Conservation (phyloP, 2,888 invertebrate genomes). For the Cosmopolites sordidus region DNA sequence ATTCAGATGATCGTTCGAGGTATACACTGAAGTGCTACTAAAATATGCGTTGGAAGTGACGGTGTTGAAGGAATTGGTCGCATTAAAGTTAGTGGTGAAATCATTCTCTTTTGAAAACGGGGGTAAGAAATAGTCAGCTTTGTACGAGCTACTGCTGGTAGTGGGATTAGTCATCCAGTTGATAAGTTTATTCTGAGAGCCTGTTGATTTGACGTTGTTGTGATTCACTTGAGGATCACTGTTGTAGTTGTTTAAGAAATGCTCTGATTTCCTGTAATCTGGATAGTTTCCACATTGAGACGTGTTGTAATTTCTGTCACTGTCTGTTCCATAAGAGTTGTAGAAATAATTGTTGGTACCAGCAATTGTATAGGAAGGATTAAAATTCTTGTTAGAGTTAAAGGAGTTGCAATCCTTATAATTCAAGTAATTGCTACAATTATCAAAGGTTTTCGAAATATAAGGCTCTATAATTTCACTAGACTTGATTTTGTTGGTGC, state of each 20-base stretch:
- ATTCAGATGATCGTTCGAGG: conserved; percentile 13
- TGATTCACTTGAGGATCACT: conserved; percentile 19
- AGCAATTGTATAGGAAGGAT: conserved; percentile 42
- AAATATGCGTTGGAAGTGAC: conserved; percentile 39
- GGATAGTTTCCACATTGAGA: conserved; percentile 40
- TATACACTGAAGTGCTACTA: conserved; percentile 25
- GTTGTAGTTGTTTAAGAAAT: conserved; percentile 24
- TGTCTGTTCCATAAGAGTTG: conserved; percentile 31
- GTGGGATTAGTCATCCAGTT: conserved; percentile 63
- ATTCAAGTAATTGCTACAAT: conserved; percentile 7
- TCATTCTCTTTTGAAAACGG: conserved; percentile 47
- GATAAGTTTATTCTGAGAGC: conserved; percentile 49
- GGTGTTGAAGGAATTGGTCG: conserved; percentile 25
- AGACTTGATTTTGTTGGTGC: conserved; percentile 5
- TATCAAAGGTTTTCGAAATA: conserved; percentile 7
- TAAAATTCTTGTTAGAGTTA: conserved; percentile 37
- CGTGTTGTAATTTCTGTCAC: conserved; percentile 14
- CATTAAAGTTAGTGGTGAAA: conserved; percentile 24
- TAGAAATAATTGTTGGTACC: conserved; percentile 40
- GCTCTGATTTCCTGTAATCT: conserved; percentile 33
- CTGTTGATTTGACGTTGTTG: conserved; percentile 24
- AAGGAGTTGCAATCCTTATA: conserved; percentile 10
- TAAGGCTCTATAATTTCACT: not conserved
- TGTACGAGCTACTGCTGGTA: conserved; percentile 37
- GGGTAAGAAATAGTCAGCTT: conserved; percentile 49